phyloP scores from a whole-genome alignment of 2,113 vertebrate genomes.

The Martes martes region DNA sequence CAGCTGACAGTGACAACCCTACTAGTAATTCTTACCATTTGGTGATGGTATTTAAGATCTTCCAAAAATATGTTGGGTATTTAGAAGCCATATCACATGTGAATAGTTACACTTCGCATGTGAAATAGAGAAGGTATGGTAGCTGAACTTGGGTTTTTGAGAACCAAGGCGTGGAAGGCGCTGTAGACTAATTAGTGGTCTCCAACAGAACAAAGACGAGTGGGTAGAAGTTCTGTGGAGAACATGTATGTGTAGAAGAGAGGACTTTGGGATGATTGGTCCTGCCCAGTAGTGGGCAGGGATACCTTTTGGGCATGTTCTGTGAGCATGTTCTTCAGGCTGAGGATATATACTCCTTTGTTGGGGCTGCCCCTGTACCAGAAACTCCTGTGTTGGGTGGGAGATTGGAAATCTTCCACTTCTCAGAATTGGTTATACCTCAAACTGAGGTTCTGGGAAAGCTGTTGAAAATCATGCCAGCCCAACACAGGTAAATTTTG shows the following conservation, averaged over 20 bases:
- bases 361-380: background rate
- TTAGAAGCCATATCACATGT: background rate
- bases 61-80: background rate
- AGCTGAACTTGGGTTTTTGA: background rate
- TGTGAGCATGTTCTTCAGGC: background rate
- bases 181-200: background rate
- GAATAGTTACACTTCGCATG: background rate
- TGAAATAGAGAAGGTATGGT: background rate
- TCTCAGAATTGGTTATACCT: background rate
- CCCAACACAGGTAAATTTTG: background rate
- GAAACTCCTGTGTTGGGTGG: background rate
- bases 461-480: background rate
- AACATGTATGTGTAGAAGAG: background rate
- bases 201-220: background rate
- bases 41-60: background rate
- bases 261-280: background rate
- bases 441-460: background rate
- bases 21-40: background rate
- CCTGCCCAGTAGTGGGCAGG: background rate
- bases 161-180: background rate
- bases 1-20: background rate
- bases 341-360: background rate
- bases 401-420: background rate
- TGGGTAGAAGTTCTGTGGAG: background rate
- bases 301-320: background rate